Evolutionary conservation across 2,888 invertebrate genomes (phyloP).

Genomic region (Lasioglossum villosulum): DNA sequence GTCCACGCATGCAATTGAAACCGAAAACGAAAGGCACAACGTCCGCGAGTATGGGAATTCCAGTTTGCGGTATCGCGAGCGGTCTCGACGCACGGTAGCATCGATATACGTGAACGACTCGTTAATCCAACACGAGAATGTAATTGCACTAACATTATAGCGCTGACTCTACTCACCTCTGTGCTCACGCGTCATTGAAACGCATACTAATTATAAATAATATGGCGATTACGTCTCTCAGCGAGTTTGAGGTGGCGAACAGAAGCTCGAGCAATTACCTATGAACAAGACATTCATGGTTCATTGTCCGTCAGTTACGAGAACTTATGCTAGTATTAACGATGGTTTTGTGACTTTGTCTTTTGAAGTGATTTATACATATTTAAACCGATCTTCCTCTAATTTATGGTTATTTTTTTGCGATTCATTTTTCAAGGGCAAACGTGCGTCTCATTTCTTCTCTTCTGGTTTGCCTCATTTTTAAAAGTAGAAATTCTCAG

Average conservation of each 20-base stretch:
- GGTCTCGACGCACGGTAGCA: not conserved
- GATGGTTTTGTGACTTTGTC: not conserved
- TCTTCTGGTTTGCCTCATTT: not conserved
- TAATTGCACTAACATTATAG: not conserved
- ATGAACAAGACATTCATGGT: not conserved
- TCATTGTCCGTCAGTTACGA: not conserved
- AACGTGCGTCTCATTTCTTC: not conserved
- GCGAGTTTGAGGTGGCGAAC: not conserved
- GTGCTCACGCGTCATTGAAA: not conserved
- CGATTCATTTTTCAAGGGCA: not conserved
- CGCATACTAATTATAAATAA: not conserved
- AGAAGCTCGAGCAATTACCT: not conserved
- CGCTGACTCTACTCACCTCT: not conserved
- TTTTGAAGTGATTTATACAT: not conserved
- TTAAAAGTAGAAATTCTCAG: not conserved
- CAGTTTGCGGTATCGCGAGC: slow-evolving; percentile 19
- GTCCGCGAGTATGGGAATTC: slow-evolving; percentile 13
- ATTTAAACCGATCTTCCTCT: not conserved
- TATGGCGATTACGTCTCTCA: not conserved
- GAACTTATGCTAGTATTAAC: not conserved
- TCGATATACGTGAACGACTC: not conserved
- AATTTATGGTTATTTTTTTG: not conserved
- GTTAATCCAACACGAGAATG: not conserved
- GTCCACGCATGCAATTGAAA: slow-evolving; percentile 32
- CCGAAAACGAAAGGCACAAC: slow-evolving; percentile 70